phyloP scores from a whole-genome alignment of 2,888 invertebrate genomes.

The Hypselothyrea guttata region DNA sequence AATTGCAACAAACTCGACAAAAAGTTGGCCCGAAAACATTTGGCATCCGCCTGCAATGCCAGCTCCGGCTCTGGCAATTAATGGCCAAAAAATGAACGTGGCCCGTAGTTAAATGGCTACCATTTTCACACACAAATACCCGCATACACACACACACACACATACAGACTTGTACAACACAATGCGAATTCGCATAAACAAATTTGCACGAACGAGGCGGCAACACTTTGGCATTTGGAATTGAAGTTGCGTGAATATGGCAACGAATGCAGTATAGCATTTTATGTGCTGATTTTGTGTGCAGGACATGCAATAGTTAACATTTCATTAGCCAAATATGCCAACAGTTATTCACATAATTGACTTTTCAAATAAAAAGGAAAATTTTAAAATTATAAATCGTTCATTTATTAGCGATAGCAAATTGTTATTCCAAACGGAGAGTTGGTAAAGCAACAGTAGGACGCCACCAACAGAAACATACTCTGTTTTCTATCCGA shows the following conservation, averaged over 20 bases:
- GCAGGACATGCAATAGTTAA: neutral
- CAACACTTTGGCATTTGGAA: slow-evolving; percentile 62
- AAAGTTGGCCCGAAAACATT: slow-evolving; percentile 18
- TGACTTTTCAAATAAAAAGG: too few species aligned
- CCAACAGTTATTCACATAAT: too few species aligned
- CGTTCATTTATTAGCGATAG: too few species aligned
- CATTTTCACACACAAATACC: slow-evolving; percentile 11
- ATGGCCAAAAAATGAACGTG: slow-evolving; percentile 40
- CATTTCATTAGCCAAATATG: neutral
- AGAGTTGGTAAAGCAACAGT: too few species aligned
- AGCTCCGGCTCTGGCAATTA: slow-evolving; percentile 41
- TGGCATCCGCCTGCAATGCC: slow-evolving; percentile 42
- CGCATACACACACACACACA: slow-evolving; percentile 9
- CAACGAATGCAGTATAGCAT: too few species aligned
- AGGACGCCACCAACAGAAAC: too few species aligned
- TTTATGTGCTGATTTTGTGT: too few species aligned
- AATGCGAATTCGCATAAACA: slow-evolving; percentile 60
- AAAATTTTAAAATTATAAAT: too few species aligned
- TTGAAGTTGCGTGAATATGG: slow-evolving; percentile 43
- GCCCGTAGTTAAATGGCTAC: slow-evolving; percentile 16
- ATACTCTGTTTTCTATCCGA: too few species aligned
- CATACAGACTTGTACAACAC: slow-evolving; percentile 12
- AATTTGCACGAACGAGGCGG: slow-evolving; percentile 63
- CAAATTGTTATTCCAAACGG: too few species aligned
- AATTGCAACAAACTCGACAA: slow-evolving; percentile 20